Conservation (phyloP, 1,140 invertebrate genomes). For the Euura lappo region DNA sequence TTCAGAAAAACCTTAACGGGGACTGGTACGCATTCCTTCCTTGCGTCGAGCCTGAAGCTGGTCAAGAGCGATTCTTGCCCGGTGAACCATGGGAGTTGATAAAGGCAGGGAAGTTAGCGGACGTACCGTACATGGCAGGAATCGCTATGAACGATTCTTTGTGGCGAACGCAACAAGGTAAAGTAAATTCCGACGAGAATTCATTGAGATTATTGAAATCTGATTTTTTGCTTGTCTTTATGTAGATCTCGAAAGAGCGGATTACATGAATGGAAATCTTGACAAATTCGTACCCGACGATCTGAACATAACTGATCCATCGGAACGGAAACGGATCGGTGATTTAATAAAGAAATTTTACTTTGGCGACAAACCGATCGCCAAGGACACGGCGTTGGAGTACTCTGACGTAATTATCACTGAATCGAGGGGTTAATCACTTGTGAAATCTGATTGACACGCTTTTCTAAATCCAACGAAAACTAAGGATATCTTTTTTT, state of each 20-base stretch:
- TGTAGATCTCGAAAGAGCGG: slow-evolving; percentile 38
- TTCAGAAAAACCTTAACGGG: slow-evolving; percentile 44
- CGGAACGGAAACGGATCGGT: slow-evolving; percentile 52
- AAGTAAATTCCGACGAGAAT: no score
- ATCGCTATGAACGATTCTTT: slow-evolving; percentile 64
- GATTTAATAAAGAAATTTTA: slow-evolving; percentile 66
- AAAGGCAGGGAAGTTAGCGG: slow-evolving; percentile 57
- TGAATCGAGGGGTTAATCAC: neutral
- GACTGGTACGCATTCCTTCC: slow-evolving; percentile 65
- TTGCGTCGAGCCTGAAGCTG: slow-evolving; percentile 65
- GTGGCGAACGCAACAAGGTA: slow-evolving; percentile 16
- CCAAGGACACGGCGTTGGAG: slow-evolving; percentile 55
- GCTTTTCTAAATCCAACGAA: no score
- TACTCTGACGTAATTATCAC: slow-evolving; percentile 57
- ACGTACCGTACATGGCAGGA: slow-evolving; percentile 71
- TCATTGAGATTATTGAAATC: neutral
- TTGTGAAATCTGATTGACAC: neutral
- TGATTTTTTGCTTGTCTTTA: slow-evolving; percentile 31
- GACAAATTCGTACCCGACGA: slow-evolving; percentile 66
- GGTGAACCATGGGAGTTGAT: slow-evolving; percentile 61
- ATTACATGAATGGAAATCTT: slow-evolving; percentile 62
- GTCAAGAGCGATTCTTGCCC: slow-evolving; percentile 68
- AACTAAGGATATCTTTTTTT: no score
- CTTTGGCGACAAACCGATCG: slow-evolving; percentile 59
- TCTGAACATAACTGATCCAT: slow-evolving; percentile 61